phyloP scores from a whole-genome alignment of 2,113 vertebrate genomes.

The Pterocles gutturalis region DNA sequence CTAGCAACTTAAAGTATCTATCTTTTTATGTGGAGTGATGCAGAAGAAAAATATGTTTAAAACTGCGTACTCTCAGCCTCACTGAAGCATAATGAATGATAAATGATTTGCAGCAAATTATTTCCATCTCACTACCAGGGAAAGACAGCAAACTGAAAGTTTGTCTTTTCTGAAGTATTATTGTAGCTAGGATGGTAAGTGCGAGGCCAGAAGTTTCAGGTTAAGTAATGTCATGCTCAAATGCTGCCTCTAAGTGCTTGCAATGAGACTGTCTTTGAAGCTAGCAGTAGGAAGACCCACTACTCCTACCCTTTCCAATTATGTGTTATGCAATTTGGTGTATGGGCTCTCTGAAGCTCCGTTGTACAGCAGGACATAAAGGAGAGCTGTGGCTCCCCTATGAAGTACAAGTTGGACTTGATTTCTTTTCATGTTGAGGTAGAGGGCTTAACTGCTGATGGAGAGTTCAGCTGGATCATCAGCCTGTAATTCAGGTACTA shows the following conservation, averaged over 20 bases:
- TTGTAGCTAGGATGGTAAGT: background rate
- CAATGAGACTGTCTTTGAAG: background rate
- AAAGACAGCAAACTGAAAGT: background rate
- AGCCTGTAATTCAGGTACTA: background rate
- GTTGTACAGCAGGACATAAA: background rate
- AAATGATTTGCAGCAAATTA: background rate
- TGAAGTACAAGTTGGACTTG: background rate
- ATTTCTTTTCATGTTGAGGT: background rate
- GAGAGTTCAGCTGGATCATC: background rate
- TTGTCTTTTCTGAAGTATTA: background rate
- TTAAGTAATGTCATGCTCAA: background rate
- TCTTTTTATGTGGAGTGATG: background rate
- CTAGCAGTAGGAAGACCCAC: background rate
- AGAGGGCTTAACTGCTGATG: background rate
- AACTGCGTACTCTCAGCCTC: background rate
- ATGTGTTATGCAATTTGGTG: rapidly evolving
- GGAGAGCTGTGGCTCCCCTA: background rate
- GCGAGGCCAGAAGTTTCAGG: background rate
- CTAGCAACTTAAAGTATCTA: background rate
- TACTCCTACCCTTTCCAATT: background rate
- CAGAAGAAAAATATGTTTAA: background rate
- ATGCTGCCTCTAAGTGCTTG: background rate
- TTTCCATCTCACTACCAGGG: background rate
- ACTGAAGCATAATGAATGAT: background rate
- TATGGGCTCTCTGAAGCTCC: background rate